Base-by-base conservation (phyloP, 2,113 vertebrate genomes). In the Odocoileus hemionus region DNA sequence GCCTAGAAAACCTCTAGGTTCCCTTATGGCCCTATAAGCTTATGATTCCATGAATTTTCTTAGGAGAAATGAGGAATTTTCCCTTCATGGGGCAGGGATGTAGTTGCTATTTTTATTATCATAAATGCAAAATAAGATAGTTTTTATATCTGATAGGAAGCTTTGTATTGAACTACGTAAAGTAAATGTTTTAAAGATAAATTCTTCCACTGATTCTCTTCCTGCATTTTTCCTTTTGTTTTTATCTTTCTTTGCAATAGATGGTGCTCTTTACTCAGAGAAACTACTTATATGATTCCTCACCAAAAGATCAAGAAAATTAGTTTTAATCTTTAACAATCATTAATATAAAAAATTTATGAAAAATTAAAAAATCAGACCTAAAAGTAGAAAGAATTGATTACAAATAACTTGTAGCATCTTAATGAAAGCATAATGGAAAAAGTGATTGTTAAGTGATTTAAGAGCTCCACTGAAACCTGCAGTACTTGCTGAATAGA, bases 191-290 rank as follows among this genome's bases (percentile, higher is more conserved):
- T 79, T 58, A 0, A 50, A 97, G 57, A 86, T 85, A 61, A 79
- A 86, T 93, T 83, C 14, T 88, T 83, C 1, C 39, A 67, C 76
- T 57, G 52, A 82, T 88, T 94, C 55, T 33, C 52, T 97, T 64
- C 57, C n/a, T 89, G 39, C 19, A 67, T 76, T 92, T 89, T 94
- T 90, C 70, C 55, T 97, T 97, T 97, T 93, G 98, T 86, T 97
- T 54, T 97, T 98, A 97, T 82, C 89, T 23, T 60, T 74, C 83
- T 94, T 96, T 90, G 98, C 99, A 98, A 98, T 98, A 99, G 99
- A 98, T 98, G 99, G 99, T 98, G 97, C 98, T 99, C 97, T 99
- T 98, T 93, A 98, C 97, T 97, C 97, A 86, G 54, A 89, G 97
- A 98, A 96, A 17, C 26, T 89, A 6, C 78, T 89, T 87, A 90